Evolutionary conservation across 1,140 invertebrate species (phyloP).

Genomic region (Anthonomus grandis): DNA sequence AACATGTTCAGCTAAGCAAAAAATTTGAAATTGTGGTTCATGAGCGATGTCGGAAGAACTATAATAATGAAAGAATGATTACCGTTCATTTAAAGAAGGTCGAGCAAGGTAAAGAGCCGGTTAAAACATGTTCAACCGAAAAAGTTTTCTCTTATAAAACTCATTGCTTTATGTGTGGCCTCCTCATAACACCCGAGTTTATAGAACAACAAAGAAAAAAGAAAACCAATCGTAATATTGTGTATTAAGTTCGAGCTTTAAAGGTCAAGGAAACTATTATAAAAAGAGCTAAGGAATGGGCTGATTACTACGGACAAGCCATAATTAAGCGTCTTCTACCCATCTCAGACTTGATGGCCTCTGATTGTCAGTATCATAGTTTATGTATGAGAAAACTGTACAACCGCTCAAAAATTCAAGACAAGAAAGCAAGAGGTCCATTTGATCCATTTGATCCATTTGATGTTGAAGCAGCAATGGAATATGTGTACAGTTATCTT

Average conservation of each 20-base stretch:
- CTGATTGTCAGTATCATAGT: slow-evolving; percentile 19
- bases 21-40: not conserved
- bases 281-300: not conserved
- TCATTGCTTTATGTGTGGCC: slow-evolving; percentile 5
- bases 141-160: slow-evolving; percentile 7
- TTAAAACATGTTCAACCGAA: no score
- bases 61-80: slow-evolving; percentile 9
- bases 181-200: slow-evolving; percentile 13
- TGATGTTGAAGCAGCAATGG: no score
- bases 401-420: slow-evolving; percentile 17
- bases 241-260: slow-evolving; percentile 14
- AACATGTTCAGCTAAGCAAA: not conserved
- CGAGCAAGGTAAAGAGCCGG: not conserved
- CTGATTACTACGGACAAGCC: no score
- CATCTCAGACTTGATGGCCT: slow-evolving; percentile 13
- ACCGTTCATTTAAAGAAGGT: slow-evolving; percentile 4
- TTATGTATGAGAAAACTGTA: slow-evolving; percentile 17
- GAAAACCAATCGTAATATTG: slow-evolving; percentile 15
- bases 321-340: slow-evolving; percentile 14
- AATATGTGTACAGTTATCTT: slow-evolving; percentile 17
- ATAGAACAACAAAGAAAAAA: slow-evolving; percentile 16
- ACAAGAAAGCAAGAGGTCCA: slow-evolving; percentile 12
- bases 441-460: no score
- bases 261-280: not conserved
- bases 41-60: not conserved